These are phyloP conservation scores for Rhabdomys pumilio DNA, from an alignment of 2,797 vertebrate species.

Conservation along the genomic window DNA sequence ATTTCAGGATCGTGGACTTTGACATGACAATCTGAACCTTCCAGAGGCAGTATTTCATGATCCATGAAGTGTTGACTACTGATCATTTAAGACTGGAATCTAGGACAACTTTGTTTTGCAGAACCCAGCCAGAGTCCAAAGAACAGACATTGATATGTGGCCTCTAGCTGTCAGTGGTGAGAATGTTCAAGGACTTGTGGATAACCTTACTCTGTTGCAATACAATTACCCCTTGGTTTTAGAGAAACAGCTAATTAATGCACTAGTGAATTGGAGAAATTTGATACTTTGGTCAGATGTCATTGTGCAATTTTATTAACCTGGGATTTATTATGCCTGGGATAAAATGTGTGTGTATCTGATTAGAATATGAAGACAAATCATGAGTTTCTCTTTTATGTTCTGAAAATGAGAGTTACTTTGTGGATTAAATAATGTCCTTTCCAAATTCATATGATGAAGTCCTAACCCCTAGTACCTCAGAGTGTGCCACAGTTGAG, in stretches of 20 bases:
- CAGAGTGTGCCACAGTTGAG: neutral
- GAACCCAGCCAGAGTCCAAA: neutral
- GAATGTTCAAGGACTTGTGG: constrained; percentile 2
- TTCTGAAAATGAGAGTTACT: constrained; percentile 8
- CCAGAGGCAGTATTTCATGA: neutral
- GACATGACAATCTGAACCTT: neutral
- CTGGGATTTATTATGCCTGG: neutral
- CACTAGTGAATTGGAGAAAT: neutral
- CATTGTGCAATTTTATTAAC: constrained; percentile 22
- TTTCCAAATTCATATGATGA: neutral
- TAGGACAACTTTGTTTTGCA: neutral
- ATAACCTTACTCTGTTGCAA: neutral
- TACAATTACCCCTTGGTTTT: neutral
- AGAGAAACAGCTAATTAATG: neutral
- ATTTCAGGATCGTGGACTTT: neutral
- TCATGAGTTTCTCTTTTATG: neutral
- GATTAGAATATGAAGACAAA: constrained; percentile 50
- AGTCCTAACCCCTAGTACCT: neutral
- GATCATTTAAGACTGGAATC: neutral
- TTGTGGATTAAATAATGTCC: neutral
- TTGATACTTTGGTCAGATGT: neutral
- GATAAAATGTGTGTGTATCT: constrained; percentile 6
- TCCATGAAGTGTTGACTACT: neutral
- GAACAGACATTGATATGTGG: neutral
- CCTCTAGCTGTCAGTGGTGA: neutral